Base-by-base conservation (phyloP, 1,140 invertebrate genomes). In the Maconellicoccus hirsutus region DNA sequence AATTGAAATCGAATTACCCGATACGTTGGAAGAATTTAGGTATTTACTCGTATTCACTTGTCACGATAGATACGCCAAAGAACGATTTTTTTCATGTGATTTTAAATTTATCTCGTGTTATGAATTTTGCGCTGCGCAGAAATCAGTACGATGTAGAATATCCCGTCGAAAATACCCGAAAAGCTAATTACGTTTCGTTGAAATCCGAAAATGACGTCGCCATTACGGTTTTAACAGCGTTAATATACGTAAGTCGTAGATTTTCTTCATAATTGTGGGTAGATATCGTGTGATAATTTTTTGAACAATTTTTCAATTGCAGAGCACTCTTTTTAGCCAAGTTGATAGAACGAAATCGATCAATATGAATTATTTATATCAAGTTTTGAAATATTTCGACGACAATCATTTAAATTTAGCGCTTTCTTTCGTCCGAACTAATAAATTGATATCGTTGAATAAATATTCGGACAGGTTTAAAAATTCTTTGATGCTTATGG, bases 301-400 rank as follows among this genome's bases (percentile, higher is more conserved):
- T 14, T 38, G 33, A 38, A 7, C 14, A 7, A 38, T 38, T 38
- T 38, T 22, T 33, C 71, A 27, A 33, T 74, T 71, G 71, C 83
- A 87, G 74, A 86, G 86, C 75, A 84, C 86, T 0, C 79, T 90
- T 73, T 85, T 84, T 71, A 84, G 82, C 71, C 80, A 80, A 21
- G 81, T 82, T 23, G 85, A 89, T 73, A 83, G 84, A 74, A 81
- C 82, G 6, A 82, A 82, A 0, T 86, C 83, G 79, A 83, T 66
- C 4, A 66, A 66, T 66, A 19, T 83, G 0, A 84, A 85, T 74
- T 86, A 88, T 38, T 77, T 89, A n/a, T 88, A 87, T 72, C 83
- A 84, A 73, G 83, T 89, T 26, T 90, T 89, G 74, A 86, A 89
- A 73, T 83, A 87, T 72, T 90, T 86, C 78, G 82, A 85, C 0